Evolutionary conservation across 2,888 invertebrate species (phyloP), one percentile per base, ranked within the genome.

Genomic region (Proisotoma minuta): DNA sequence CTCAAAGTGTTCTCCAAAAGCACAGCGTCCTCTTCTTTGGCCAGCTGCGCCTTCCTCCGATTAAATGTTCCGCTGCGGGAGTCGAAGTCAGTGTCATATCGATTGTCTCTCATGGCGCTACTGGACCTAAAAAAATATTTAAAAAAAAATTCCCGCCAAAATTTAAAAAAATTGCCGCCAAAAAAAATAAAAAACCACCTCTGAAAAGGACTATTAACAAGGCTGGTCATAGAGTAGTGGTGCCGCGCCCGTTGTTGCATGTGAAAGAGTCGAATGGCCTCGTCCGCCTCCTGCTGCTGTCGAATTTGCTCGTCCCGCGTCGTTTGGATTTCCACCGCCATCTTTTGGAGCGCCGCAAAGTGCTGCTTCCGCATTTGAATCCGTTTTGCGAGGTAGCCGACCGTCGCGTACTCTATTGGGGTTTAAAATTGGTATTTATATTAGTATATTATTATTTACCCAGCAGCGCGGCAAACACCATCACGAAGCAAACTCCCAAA

Each of bases 401-500:
- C 96, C 71, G 94, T 91, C 70, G 96, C 96, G 81, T 96, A 97
- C 83, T 97, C 96, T 92, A 85, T 72, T 82, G 27, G 22, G n/a
- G n/a, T 20, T 10, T 10, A 34, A 34, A 34, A 34, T 10, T 34
- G 34, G 8, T 10, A 10, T 34, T 34, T 15, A 34, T 15, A 34
- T 15, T 34, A 34, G 15, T 10, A 15, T 34, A 34, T 34, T 8
- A 15, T 34, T 10, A 50, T 5, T 87, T 84, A 91, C 92, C 92
- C 82, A 97, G 83, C 78, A 97, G 83, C 80, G 94, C 94, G 76
- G 94, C 95, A 84, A 96, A 96, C 78, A 96, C 96, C 95, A 96
- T 96, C 78, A 96, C 92, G 89, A 96, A 96, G 82, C 94, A 95
- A 76, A 94, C 94, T 76, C 94, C 94, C 81, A 95, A 83, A 81